phyloP scores from a whole-genome alignment of 2,797 vertebrate species.

The Geotrypetes seraphini region DNA sequence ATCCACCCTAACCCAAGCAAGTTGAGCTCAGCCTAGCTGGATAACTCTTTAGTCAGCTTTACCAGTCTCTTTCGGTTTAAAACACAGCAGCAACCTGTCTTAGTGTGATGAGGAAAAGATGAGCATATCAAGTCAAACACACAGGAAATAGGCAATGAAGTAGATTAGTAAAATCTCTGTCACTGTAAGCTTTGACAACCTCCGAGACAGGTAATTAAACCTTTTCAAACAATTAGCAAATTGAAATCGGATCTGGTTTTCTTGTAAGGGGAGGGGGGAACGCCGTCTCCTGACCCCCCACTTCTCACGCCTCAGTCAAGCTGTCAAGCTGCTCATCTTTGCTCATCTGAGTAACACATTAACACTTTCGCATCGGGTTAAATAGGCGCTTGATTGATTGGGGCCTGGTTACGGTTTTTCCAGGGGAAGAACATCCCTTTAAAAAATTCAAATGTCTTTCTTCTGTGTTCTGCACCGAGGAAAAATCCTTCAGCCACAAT shows the following conservation, averaged over 20 bases:
- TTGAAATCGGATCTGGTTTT: constrained; percentile 13
- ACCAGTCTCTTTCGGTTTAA: constrained; percentile 20
- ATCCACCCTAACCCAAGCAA: too few relatives aligned
- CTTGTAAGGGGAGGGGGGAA: neutral
- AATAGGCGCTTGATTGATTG: too few relatives aligned
- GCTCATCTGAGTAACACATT: too few relatives aligned
- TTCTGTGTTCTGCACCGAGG: constrained; percentile 54
- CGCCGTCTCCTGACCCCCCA: constrained; percentile 2
- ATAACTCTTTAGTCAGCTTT: too few relatives aligned
- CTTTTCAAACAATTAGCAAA: constrained; percentile 25
- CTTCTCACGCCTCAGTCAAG: neutral
- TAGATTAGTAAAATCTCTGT: constrained; percentile 17
- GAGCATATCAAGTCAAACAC: constrained; percentile 24
- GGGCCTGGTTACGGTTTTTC: neutral
- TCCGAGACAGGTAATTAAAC: neutral
- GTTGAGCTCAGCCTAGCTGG: too few relatives aligned
- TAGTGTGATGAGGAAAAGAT: constrained; percentile 8
- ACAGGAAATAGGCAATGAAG: constrained; percentile 27
- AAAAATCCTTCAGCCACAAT: constrained; percentile 85
- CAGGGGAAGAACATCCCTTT: constrained; percentile 1
- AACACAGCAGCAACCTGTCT: constrained; percentile 14
- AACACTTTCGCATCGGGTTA: too few relatives aligned
- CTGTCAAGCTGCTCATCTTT: neutral
- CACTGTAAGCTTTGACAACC: constrained; percentile 17
- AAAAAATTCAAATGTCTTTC: constrained; percentile 32